These are phyloP conservation scores for Tachina grossa DNA, from an alignment of 2,888 invertebrate genomes.

Conservation along the genomic window DNA sequence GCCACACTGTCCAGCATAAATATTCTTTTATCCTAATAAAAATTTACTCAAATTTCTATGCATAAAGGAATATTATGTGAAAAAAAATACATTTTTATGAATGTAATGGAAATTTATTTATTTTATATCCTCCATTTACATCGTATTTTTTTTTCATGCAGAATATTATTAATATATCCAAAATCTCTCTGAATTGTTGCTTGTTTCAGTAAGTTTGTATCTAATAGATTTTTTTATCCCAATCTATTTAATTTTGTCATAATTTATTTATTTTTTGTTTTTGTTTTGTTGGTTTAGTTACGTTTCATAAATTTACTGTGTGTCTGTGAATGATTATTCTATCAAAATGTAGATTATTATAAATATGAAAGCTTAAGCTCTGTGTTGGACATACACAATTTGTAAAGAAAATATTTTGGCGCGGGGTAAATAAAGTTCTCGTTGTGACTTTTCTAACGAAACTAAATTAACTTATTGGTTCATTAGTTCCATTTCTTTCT, in stretches of 20 bases:
- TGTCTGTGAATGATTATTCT: background rate
- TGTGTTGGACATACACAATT: background rate
- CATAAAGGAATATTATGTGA: background rate
- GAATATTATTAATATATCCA: background rate
- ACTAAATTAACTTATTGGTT: background rate
- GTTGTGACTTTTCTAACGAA: background rate
- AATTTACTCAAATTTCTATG: background rate
- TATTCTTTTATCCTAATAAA: slow-evolving; percentile 1
- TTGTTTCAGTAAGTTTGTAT: background rate
- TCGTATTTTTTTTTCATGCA: background rate
- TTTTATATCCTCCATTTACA: background rate
- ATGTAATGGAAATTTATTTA: slow-evolving; percentile 31
- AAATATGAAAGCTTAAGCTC: slow-evolving; percentile 24
- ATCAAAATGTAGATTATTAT: slow-evolving; percentile 13
- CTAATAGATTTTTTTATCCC: slow-evolving; percentile 31
- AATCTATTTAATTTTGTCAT: slow-evolving; percentile 16
- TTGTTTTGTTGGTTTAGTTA: background rate
- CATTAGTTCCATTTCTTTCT: no score
- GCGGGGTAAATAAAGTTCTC: no score
- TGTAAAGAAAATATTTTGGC: background rate
- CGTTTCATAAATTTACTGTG: background rate
- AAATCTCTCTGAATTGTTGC: slow-evolving; percentile 9
- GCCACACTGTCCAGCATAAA: background rate
- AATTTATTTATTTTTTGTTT: background rate
- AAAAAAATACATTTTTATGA: background rate